Conservation (phyloP, 2,113 vertebrate genomes). For the Butastur rufipennis region DNA sequence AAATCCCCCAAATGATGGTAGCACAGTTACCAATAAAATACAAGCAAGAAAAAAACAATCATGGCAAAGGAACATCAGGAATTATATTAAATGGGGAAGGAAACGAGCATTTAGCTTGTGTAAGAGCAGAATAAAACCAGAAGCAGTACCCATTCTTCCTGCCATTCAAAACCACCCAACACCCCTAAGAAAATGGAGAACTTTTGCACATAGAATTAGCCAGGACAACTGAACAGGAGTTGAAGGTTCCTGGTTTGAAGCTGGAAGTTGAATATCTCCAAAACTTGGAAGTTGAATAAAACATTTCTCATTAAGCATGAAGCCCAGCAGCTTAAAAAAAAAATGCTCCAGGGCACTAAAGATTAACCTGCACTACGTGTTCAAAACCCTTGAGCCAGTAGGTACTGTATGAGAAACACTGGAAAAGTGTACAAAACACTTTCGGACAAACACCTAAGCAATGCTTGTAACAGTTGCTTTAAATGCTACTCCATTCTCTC, state of each 20-base stretch:
- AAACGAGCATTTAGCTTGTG: neutral
- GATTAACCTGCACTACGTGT: accelerated
- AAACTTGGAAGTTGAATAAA: neutral
- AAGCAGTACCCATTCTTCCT: neutral
- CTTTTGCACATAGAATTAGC: neutral
- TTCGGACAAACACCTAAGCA: neutral
- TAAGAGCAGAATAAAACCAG: neutral
- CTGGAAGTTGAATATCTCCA: neutral
- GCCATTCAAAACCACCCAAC: neutral
- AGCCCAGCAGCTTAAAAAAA: neutral
- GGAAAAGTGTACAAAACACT: neutral
- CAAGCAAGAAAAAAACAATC: neutral
- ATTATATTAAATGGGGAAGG: neutral
- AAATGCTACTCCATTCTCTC: neutral
- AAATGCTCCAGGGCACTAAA: neutral
- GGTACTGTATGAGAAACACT: neutral
- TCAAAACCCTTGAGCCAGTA: neutral
- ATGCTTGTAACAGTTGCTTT: neutral
- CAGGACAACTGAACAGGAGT: neutral
- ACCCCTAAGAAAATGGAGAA: neutral
- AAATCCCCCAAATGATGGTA: neutral
- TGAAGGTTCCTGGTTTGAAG: neutral
- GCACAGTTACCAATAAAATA: neutral
- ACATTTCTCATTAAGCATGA: neutral
- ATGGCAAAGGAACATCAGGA: neutral